Percentiles rank a stretch among this genome's conserved stretches.
These are phyloP conservation scores for Calliopsis andreniformis DNA, from an alignment of 1,140 invertebrate species.

Conservation along the genomic window DNA sequence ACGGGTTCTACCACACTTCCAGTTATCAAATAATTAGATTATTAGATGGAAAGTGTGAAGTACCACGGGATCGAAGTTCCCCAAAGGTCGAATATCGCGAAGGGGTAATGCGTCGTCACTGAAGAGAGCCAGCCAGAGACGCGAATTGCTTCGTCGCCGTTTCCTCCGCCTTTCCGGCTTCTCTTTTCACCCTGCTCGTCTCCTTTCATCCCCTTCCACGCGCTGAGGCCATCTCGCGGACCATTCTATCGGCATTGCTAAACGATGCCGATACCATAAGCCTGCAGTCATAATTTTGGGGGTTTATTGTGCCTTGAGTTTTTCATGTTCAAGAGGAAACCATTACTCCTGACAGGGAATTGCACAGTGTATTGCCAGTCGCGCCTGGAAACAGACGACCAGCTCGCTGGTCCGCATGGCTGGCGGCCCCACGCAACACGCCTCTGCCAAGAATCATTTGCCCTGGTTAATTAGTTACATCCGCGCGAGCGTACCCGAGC, in stretches of 20 bases:
- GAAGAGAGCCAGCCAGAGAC: not conserved
- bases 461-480: conserved; percentile 70
- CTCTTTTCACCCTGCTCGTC: conserved; percentile 27
- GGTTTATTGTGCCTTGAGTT: conserved; percentile 74
- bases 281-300: conserved; percentile 74
- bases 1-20: no score
- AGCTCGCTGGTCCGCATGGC: conserved; percentile 62
- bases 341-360: conserved; percentile 76
- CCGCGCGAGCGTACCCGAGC: conserved; percentile 10
- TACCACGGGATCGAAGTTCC: not conserved
- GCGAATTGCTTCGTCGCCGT: not conserved
- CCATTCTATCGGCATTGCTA: conserved; percentile 54
- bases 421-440: conserved; percentile 52
- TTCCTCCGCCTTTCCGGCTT: not conserved
- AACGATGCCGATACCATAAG: conserved; percentile 52
- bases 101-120: not conserved
- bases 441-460: conserved; percentile 74
- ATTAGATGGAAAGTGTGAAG: no score
- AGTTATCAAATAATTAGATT: no score
- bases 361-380: conserved; percentile 74
- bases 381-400: conserved; percentile 73
- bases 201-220: conserved; percentile 9
- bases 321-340: conserved; percentile 74
- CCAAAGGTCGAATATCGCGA: not conserved
- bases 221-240: conserved; percentile 21